These are phyloP conservation scores for Caenorhabditis tropicalis DNA, from an alignment of 1,140 invertebrate genomes.

Conservation along the genomic window DNA sequence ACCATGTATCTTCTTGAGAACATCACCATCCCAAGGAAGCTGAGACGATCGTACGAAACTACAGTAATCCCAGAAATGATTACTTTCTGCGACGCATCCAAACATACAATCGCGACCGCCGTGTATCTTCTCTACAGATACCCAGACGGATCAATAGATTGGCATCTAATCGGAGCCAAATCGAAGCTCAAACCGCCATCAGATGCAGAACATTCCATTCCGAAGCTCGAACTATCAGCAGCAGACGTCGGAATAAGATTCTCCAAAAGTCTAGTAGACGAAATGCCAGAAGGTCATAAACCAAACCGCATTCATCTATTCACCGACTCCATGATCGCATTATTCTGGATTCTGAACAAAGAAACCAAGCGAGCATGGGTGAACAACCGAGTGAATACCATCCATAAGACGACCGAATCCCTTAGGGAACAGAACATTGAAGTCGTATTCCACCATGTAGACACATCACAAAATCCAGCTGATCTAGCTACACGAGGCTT, in stretches of 20 bases:
- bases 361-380: neutral
- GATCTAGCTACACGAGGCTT: neutral
- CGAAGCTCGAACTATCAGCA: neutral
- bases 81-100: conserved; percentile 1
- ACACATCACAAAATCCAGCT: neutral
- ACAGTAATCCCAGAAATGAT: neutral
- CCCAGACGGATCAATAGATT: neutral
- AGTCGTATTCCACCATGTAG: neutral
- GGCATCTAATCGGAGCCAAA: neutral
- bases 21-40: neutral
- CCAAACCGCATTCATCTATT: neutral
- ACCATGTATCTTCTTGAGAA: neutral
- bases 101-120: neutral
- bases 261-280: neutral
- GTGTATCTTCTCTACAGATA: neutral
- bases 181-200: neutral
- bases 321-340: neutral
- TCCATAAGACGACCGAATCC: neutral
- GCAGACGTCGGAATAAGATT: neutral
- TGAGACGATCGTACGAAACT: neutral
- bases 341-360: neutral
- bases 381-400: neutral
- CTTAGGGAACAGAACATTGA: neutral
- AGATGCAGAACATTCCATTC: neutral
- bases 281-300: neutral